phyloP scores from a whole-genome alignment of 2,113 vertebrate genomes.

The Gymnocephalus cernua region DNA sequence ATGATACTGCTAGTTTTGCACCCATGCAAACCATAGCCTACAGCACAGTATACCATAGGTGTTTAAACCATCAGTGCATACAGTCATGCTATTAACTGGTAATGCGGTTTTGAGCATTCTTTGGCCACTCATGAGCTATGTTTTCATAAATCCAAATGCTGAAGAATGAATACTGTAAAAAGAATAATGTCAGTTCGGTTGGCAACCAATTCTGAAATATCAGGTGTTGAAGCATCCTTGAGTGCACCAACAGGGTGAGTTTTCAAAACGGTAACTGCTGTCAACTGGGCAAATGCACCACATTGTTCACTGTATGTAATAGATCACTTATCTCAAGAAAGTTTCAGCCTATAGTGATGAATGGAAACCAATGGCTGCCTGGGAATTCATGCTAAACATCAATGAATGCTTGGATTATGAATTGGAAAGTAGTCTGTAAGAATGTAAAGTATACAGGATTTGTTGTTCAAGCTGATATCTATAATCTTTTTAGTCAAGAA shows the following conservation, averaged over 20 bases:
- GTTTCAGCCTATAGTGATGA: constrained; percentile 3
- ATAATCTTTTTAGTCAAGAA: not conserved
- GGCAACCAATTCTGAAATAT: not conserved
- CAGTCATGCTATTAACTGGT: not conserved
- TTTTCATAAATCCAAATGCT: not conserved
- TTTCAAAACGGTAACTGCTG: not conserved
- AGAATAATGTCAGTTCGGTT: not conserved
- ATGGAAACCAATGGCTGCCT: not conserved
- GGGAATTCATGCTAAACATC: not conserved
- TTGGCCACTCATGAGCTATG: not conserved
- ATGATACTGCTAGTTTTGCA: not conserved
- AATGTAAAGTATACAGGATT: not conserved
- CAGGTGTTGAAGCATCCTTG: not conserved
- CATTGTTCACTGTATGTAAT: not conserved
- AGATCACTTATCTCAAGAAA: not conserved
- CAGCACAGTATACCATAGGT: not conserved
- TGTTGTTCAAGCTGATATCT: not conserved
- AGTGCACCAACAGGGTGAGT: not conserved
- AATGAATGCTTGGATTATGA: not conserved
- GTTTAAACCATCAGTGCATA: not conserved
- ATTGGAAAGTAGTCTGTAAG: not conserved
- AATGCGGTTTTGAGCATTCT: not conserved
- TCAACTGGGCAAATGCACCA: not conserved
- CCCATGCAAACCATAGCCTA: not conserved
- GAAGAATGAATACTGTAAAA: not conserved